Evolutionary conservation across 2,797 vertebrate genomes (phyloP), one percentile per base, ranked within the genome.

Genomic region (Vultur gryphus): DNA sequence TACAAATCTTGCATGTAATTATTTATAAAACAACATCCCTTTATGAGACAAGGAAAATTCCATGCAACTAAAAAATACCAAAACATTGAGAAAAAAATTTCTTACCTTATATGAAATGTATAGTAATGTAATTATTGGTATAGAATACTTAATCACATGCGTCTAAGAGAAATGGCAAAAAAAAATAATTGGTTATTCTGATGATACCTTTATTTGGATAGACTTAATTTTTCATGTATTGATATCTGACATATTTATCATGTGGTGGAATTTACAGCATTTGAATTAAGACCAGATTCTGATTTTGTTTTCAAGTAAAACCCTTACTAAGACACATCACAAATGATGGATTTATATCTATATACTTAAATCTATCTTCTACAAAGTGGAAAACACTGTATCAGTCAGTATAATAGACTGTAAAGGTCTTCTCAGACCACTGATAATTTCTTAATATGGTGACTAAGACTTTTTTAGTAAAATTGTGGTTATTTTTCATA

Each of bases 91-190:
- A 77, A 65, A 66, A 85, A 82, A 31, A 7, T 0, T 11, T 81
- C 98, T 98, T 98, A 99, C 99, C 99, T 99, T 99, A 94, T 98
- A 99, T 98, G 98, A 98, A 89, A 99, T 98, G 92, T 98, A 99
- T 10, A 98, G 96, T 57, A 99, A 98, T 66, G 98, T 97, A 77
- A 98, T 92, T 73, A 99, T 58, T 18, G 99, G 98, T 88, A 99
- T 28, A 11, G 96, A 98, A 89, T 98, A 99, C 92, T 98, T 98
- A 94, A 99, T 95, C 72, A 99, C 70, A 94, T 94, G 98, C 39
- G 98, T 97, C 99, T 99, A 98, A 19, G 51, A 95, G 51, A 97
- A 92, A 97, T 76, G 0, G 4, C 20, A 16, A 41, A 70, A 92
- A 94, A 91, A 92, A 76, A 93, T 37, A 72, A 67, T 11, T 10